Evolutionary conservation across 2,113 vertebrate species (phyloP), one percentile per base, ranked within the genome.

Genomic region (Gallinago media): DNA sequence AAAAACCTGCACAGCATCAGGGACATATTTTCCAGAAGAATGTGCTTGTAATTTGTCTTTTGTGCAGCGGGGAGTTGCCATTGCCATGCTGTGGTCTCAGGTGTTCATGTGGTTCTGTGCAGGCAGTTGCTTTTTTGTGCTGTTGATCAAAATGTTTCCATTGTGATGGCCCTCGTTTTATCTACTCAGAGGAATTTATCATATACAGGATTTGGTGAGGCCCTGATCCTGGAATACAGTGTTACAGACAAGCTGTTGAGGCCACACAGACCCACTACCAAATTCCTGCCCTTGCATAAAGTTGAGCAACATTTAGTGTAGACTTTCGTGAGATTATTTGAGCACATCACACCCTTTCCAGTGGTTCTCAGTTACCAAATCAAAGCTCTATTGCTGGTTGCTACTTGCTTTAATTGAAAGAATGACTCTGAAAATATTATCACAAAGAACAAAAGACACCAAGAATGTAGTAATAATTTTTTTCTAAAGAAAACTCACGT

Each of bases 81-180:
- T 68, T 83, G 52, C 70, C 89, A 74, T 79, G 93, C 93, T 96
- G 93, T 85, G 87, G 86, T 87, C 94, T 97, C 94, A 85, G 89
- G 95, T 92, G 92, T 75, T 94, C 89, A 36, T 85, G 92, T 56
- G 87, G 92, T 93, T 93, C 88, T 58, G 44, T 92, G 84, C 89
- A 96, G 74, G 62, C 90, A 52, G 86, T 46, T 62, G 36, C 29
- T 87, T 80, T 97, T 97, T 95, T 89, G 66, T 70, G 50, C 49
- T 89, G 82, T 89, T 93, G 68, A 96, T 97, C 82, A 95, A 95
- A 97, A 95, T 70, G 40, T n/a, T 96, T 85, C 67, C 29, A 65
- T 93, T 91, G 58, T 78, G 74, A 89, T 68, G 29, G 23, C 21
- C 47, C 66, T 92, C 68, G 87, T 91, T 97, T 93, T 56, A 65